phyloP scores from a whole-genome alignment of 2,113 vertebrate species.

The Gnathonemus echidnorhynchus region DNA sequence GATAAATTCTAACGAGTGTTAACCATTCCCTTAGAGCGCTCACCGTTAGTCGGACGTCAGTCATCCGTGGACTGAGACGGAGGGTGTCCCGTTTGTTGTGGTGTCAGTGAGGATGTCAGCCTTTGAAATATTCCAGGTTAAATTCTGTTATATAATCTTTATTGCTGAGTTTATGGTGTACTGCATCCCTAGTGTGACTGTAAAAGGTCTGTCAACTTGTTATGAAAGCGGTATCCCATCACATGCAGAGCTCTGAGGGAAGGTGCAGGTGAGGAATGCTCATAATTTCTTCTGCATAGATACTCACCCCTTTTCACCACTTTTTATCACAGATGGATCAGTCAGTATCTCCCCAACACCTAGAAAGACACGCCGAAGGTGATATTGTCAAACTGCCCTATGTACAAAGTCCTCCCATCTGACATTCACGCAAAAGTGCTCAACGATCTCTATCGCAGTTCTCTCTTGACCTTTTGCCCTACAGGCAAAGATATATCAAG shows the following conservation, averaged over 20 bases:
- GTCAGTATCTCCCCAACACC: constrained; percentile 96
- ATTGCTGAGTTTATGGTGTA: neutral
- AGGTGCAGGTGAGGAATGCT: neutral
- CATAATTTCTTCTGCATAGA: neutral
- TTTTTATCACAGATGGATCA: constrained; percentile 96
- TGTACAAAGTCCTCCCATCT: neutral
- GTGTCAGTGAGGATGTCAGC: neutral
- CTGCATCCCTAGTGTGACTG: neutral
- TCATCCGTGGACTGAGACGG: neutral
- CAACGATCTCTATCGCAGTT: neutral
- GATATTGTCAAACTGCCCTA: neutral
- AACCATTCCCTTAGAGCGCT: neutral
- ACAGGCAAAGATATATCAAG: neutral
- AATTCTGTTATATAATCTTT: neutral
- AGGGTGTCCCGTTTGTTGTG: neutral
- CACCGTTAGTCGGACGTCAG: neutral
- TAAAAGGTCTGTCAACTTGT: neutral
- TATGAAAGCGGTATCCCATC: neutral
- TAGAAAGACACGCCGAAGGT: constrained; percentile 49
- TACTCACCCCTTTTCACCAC: constrained; percentile 89
- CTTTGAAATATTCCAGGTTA: neutral
- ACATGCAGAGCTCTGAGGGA: neutral
- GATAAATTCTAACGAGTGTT: neutral
- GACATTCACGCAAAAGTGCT: neutral
- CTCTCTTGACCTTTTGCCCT: neutral